A percentile compares a stretch with the other conserved stretches of the same genome.
Conservation (phyloP, 2,888 invertebrate species). For the Alitta virens region DNA sequence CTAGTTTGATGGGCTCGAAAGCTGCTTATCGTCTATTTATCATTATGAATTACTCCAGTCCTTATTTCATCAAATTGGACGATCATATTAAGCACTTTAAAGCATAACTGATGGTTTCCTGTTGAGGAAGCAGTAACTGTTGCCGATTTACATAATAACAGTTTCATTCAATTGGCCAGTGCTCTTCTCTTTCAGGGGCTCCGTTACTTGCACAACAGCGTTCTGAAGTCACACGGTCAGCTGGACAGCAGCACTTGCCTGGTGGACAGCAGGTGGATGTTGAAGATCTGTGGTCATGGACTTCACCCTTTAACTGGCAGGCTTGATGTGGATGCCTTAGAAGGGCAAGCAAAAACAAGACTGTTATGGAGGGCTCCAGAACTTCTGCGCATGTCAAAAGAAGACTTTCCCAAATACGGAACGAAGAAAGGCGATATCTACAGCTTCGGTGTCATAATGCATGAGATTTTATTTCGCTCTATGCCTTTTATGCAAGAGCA, state of each 20-base stretch:
- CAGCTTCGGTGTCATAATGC: slow-evolving; percentile 7
- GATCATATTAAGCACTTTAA: too few relatives aligned
- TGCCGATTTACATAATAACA: too few relatives aligned
- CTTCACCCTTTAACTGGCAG: not conserved
- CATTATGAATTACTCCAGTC: too few relatives aligned
- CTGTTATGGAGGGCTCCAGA: not conserved
- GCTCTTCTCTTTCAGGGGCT: not conserved
- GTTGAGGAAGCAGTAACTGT: too few relatives aligned
- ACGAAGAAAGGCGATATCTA: slow-evolving; percentile 8
- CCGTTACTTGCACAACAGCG: not conserved
- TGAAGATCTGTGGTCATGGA: slow-evolving; percentile 9
- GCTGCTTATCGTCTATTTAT: too few relatives aligned
- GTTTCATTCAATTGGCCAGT: too few relatives aligned
- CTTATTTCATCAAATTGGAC: too few relatives aligned
- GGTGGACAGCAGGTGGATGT: slow-evolving; percentile 14
- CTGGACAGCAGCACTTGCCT: slow-evolving; percentile 11
- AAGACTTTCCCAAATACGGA: not conserved
- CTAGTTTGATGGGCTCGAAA: too few relatives aligned
- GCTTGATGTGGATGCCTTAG: not conserved
- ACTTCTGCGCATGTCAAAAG: not conserved
- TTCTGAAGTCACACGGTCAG: not conserved
- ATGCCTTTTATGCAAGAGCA: not conserved
- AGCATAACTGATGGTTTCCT: too few relatives aligned
- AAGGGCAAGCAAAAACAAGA: not conserved
- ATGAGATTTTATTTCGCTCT: slow-evolving; percentile 2